Conservation (phyloP, 2,797 vertebrate genomes). For the Euthynnus affinis region DNA sequence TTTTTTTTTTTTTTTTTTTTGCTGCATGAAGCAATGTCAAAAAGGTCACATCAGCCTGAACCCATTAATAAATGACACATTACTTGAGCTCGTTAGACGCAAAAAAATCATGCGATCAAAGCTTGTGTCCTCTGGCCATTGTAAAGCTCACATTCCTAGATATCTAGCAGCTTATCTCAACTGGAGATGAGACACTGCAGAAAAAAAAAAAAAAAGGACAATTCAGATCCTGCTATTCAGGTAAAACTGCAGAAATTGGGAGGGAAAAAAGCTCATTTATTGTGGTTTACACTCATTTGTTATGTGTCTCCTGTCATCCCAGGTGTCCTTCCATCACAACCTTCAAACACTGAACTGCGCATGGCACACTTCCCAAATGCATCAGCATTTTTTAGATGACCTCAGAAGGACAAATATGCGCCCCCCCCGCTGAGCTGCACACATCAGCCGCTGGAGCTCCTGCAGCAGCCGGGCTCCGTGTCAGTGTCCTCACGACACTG, state of each 20-base stretch:
- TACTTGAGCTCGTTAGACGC: not conserved
- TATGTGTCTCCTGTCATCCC: not conserved
- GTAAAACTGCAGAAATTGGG: not conserved
- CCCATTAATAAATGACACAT: not conserved
- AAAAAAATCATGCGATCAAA: not conserved
- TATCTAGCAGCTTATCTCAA: not conserved
- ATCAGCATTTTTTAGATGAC: constrained; percentile 72
- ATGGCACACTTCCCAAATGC: constrained; percentile 39
- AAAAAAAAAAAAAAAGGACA: too few relatives aligned
- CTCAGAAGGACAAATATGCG: constrained; percentile 58
- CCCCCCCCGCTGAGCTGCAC: not conserved
- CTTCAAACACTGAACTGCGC: constrained; percentile 52
- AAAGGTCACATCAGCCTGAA: constrained; percentile 57
- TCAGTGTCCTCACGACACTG: not conserved
- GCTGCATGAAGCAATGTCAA: constrained; percentile 79
- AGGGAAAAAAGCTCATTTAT: not conserved
- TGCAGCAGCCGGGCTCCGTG: not conserved
- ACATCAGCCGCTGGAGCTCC: not conserved
- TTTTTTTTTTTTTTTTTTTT: too few relatives aligned
- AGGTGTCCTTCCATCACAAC: constrained; percentile 15
- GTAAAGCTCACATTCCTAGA: not conserved
- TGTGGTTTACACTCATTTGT: not conserved
- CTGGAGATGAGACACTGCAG: not conserved
- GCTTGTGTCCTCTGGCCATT: not conserved
- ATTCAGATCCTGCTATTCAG: not conserved